phyloP scores from a whole-genome alignment of 2,797 vertebrate genomes.

The Lagorchestes hirsutus region DNA sequence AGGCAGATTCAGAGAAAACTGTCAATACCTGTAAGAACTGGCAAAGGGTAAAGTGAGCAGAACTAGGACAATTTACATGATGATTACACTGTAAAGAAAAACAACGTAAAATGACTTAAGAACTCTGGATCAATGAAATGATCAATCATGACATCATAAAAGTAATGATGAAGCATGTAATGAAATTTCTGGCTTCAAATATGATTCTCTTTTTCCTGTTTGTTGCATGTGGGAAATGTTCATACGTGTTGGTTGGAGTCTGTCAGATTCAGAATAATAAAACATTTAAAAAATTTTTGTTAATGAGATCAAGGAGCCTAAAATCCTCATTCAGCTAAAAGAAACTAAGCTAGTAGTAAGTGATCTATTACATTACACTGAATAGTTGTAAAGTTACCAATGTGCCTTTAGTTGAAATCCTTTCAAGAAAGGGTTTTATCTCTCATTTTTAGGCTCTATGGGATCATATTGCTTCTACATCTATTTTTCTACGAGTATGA shows the following conservation, averaged over 20 bases:
- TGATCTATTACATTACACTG: conserved; percentile 30
- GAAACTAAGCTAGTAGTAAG: conserved; percentile 27
- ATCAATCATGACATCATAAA: not conserved
- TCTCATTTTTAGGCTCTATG: conserved; percentile 8
- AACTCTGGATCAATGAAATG: not conserved
- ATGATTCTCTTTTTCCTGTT: not conserved
- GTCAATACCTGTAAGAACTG: not conserved
- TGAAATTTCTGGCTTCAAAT: not conserved
- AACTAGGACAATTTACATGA: not conserved
- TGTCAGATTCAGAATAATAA: conserved; percentile 35
- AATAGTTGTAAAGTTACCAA: not conserved
- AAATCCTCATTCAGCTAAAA: conserved; percentile 18
- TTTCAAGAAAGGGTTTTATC: conserved; percentile 28
- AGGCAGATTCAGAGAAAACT: not conserved
- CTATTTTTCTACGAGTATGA: not conserved
- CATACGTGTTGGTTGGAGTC: not conserved
- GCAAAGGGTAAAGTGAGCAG: not conserved
- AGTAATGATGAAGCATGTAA: not conserved
- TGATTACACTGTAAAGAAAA: not conserved
- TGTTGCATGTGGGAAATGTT: not conserved
- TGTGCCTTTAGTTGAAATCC: conserved; percentile 22
- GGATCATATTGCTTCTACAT: not conserved
- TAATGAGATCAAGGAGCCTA: conserved; percentile 15
- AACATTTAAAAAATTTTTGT: not conserved
- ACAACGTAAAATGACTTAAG: not conserved